Conservation (phyloP, 2,888 invertebrate genomes). For the Pseudolycoriella hygida region DNA sequence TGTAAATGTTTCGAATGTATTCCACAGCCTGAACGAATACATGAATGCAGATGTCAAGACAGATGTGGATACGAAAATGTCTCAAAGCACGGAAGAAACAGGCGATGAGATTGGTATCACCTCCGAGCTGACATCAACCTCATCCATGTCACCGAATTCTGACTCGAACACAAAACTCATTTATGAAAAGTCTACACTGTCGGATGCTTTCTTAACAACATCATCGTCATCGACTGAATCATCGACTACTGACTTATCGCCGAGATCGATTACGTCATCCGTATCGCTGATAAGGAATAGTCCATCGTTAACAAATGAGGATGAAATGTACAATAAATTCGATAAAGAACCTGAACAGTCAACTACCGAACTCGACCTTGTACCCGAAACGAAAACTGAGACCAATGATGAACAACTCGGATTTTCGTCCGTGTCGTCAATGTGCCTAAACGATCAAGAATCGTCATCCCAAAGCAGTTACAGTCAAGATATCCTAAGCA, state of each 20-base stretch:
- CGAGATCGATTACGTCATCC: not conserved
- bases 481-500: slow-evolving; percentile 11
- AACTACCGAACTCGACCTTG: not conserved
- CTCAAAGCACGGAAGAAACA: not conserved
- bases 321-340: not conserved
- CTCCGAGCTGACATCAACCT: not conserved
- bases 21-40: slow-evolving; percentile 41
- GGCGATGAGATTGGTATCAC: slow-evolving; percentile 8
- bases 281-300: not conserved
- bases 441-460: not conserved
- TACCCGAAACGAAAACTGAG: not conserved
- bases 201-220: slow-evolving; percentile 19
- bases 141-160: not conserved
- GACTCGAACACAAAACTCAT: no score
- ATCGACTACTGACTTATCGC: slow-evolving; percentile 17
- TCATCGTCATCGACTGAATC: slow-evolving; percentile 28
- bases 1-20: slow-evolving; percentile 35
- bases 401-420: not conserved
- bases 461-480: slow-evolving; percentile 8
- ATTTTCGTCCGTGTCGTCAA: slow-evolving; percentile 1
- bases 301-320: not conserved
- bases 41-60: slow-evolving; percentile 28
- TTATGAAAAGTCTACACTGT: slow-evolving; percentile 8
- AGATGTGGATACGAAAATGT: slow-evolving; percentile 1
- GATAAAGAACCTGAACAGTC: not conserved